phyloP scores from a whole-genome alignment of 2,113 vertebrate species.

The Tilapia sparmanii region DNA sequence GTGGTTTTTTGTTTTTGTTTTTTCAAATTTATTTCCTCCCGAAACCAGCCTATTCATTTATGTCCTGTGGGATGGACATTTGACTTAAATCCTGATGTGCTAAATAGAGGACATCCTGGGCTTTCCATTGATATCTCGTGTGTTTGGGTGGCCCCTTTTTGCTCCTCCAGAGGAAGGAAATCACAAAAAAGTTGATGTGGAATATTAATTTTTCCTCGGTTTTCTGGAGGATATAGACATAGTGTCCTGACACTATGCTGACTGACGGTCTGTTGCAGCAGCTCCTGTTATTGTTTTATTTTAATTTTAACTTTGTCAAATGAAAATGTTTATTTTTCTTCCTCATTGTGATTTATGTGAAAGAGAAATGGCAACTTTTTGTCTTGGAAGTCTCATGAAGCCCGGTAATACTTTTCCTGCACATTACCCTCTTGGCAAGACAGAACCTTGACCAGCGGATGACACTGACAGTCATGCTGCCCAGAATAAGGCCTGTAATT shows the following conservation, averaged over 20 bases:
- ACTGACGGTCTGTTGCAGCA: background rate
- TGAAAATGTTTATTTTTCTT: background rate
- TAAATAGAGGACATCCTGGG: background rate
- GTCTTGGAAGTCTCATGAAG: rapidly evolving
- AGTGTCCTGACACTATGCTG: background rate
- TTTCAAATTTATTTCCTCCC: background rate
- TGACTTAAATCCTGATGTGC: background rate
- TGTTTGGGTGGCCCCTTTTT: rapidly evolving
- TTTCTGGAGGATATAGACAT: background rate
- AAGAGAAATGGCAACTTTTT: background rate
- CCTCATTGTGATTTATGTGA: background rate
- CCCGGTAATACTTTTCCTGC: background rate
- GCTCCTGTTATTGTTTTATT: background rate
- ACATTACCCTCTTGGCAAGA: background rate
- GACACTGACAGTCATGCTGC: background rate
- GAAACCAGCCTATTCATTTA: background rate
- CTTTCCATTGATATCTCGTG: background rate
- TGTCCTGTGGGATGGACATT: background rate
- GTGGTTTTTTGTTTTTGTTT: background rate
- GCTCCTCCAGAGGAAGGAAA: background rate
- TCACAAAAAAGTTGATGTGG: background rate
- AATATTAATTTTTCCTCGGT: background rate
- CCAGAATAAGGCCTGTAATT: background rate
- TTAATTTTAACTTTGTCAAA: background rate
- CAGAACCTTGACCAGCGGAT: rapidly evolving